A percentile compares a stretch with the other conserved stretches of the same genome.
phyloP scores from a whole-genome alignment of 2,113 vertebrate species.

The Otolemur garnettii region DNA sequence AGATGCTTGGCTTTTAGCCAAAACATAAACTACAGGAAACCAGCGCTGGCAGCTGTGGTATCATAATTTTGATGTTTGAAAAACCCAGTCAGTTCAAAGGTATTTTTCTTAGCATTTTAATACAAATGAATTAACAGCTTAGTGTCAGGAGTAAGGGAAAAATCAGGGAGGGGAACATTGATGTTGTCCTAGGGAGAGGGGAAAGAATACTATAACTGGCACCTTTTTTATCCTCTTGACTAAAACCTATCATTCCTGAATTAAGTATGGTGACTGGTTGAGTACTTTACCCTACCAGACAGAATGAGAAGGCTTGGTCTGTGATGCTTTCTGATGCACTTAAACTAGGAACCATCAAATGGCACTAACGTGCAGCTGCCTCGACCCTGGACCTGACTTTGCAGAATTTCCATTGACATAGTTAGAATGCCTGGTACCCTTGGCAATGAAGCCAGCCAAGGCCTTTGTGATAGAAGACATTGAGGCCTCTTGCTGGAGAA shows the following conservation, averaged over 20 bases:
- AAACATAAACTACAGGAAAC: conserved; percentile 59
- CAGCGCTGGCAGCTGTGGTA: not conserved
- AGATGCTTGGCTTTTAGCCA: conserved; percentile 26
- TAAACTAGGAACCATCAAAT: not conserved
- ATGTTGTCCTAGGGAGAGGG: not conserved
- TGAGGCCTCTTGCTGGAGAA: not conserved
- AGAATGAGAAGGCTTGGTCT: not conserved
- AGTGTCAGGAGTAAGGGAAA: conserved; percentile 8
- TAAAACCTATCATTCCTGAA: not conserved
- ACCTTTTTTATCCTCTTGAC: not conserved
- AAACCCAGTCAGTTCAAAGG: not conserved
- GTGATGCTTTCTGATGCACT: not conserved
- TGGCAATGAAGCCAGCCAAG: not conserved
- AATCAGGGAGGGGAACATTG: not conserved
- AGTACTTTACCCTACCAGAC: not conserved
- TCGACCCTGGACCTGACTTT: not conserved
- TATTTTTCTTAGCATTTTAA: conserved; percentile 49
- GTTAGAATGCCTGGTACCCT: not conserved
- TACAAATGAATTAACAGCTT: conserved; percentile 43
- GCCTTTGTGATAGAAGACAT: not conserved
- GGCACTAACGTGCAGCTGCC: not conserved
- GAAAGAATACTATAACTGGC: not conserved
- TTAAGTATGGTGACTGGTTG: not conserved
- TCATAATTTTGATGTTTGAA: conserved; percentile 55
- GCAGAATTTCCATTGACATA: not conserved